Conservation (phyloP, 2,113 vertebrate genomes). For the Gallinago media region DNA sequence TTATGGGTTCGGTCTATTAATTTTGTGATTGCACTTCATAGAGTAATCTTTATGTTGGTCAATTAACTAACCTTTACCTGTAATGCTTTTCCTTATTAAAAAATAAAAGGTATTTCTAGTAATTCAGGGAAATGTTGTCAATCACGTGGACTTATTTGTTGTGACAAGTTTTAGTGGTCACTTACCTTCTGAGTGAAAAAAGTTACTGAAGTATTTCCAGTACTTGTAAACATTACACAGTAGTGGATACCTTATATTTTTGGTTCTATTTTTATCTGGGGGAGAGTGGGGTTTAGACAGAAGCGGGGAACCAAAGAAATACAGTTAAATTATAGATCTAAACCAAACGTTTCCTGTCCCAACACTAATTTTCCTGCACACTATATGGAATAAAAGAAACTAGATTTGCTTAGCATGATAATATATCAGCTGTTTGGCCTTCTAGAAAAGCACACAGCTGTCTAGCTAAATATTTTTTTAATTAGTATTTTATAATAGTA, state of each 20-base stretch:
- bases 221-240: background rate
- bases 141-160: background rate
- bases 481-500: background rate
- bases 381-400: background rate
- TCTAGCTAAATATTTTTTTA: background rate
- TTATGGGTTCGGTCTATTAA: background rate
- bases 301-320: background rate
- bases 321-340: background rate
- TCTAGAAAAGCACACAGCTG: background rate
- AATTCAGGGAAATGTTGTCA: background rate
- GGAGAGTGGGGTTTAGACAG: background rate
- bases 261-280: background rate
- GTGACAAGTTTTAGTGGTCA: background rate
- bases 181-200: background rate
- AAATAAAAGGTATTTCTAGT: background rate
- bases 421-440: background rate
- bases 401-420: background rate
- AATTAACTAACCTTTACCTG: background rate
- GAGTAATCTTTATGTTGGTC: background rate
- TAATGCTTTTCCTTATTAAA: background rate
- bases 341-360: background rate
- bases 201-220: background rate
- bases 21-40: background rate
- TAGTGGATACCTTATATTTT: background rate
- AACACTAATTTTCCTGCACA: background rate